Percentiles rank a stretch among this genome's conserved stretches.
phyloP scores from a whole-genome alignment of 2,113 vertebrate genomes.

The Mohoua ochrocephala region DNA sequence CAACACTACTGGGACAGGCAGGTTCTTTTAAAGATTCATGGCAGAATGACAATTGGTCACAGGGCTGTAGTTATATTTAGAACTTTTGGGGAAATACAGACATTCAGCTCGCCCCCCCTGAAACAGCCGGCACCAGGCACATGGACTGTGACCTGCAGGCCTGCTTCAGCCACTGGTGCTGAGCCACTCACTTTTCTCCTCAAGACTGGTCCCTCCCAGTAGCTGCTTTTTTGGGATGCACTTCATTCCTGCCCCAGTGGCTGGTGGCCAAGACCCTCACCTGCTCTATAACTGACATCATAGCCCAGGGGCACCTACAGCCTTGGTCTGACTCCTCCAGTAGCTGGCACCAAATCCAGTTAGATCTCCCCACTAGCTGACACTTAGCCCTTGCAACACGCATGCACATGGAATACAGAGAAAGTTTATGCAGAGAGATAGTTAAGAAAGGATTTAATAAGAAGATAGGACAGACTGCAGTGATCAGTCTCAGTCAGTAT shows the following conservation, averaged over 20 bases:
- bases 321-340: neutral
- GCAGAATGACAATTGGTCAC: neutral
- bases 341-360: neutral
- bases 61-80: neutral
- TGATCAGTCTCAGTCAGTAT: neutral
- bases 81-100: neutral
- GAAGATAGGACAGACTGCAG: neutral
- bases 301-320: neutral
- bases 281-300: neutral
- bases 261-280: neutral
- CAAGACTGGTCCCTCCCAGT: neutral
- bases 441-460: neutral
- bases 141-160: neutral
- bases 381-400: neutral
- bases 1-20: neutral
- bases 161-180: neutral
- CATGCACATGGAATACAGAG: neutral
- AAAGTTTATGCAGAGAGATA: neutral
- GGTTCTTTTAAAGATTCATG: neutral
- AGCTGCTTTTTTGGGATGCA: neutral
- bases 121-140: neutral
- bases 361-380: neutral
- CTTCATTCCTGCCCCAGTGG: fast-evolving
- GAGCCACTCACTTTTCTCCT: neutral
- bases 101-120: neutral